Evolutionary conservation across 2,888 invertebrate genomes (phyloP).

Genomic region (Pristionchus fissidentatus): DNA sequence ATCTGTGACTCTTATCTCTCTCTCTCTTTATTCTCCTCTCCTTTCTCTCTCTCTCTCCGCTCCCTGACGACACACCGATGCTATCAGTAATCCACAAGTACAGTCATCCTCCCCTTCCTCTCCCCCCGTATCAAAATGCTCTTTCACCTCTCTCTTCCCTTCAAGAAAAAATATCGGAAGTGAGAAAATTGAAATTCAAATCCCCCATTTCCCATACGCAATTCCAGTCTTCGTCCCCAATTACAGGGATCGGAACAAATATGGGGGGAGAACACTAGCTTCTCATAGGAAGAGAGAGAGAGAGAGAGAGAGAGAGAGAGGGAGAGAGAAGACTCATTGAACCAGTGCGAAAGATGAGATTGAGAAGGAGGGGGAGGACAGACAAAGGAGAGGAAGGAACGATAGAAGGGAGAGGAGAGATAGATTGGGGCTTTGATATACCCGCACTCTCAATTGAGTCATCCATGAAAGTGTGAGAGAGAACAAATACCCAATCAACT

Average conservation of each 20-base stretch:
- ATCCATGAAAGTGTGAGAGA: constrained; percentile 5
- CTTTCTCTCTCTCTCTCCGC: neutral
- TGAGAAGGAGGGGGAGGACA: neutral
- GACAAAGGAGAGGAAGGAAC: neutral
- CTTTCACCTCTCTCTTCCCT: neutral
- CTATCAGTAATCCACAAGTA: no score
- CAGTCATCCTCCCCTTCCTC: neutral
- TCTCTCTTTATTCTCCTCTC: neutral
- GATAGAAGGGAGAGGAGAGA: neutral
- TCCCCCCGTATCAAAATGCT: neutral
- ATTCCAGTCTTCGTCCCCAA: neutral
- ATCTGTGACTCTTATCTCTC: neutral
- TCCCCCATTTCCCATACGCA: neutral
- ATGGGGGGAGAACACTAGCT: neutral
- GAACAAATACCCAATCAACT: constrained; percentile 75
- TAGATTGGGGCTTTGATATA: no score
- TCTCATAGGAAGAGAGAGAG: neutral
- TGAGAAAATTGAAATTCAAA: neutral
- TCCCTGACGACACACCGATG: no score
- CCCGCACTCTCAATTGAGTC: no score
- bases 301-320: neutral
- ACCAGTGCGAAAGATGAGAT: constrained; percentile 6
- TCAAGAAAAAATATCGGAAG: no score
- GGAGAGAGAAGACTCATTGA: neutral
- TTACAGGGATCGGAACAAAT: constrained; percentile 35